phyloP scores from a whole-genome alignment of 2,888 invertebrate genomes.

The Perizoma affinitatum region DNA sequence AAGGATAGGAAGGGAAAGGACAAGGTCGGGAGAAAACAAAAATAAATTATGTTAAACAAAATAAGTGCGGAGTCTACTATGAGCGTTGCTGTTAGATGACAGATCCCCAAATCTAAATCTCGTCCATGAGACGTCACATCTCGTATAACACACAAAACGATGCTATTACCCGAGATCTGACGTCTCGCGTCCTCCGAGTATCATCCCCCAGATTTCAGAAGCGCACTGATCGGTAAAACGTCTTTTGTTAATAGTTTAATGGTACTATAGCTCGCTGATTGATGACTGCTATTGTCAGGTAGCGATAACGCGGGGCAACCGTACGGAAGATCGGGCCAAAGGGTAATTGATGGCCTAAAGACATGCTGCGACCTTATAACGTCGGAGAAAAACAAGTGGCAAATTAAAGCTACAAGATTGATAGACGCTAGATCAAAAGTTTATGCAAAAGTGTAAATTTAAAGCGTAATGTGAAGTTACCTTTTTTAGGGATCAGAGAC shows the following conservation, averaged over 20 bases:
- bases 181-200: slow-evolving; percentile 1
- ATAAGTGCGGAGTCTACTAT: slow-evolving; percentile 54
- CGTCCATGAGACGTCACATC: not conserved
- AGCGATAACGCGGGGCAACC: slow-evolving; percentile 40
- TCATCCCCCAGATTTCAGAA: not conserved
- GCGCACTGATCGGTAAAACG: slow-evolving; percentile 26
- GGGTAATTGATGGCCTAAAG: slow-evolving; percentile 41
- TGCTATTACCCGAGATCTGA: slow-evolving; percentile 5
- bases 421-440: slow-evolving; percentile 6
- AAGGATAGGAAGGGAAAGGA: slow-evolving; percentile 54
- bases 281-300: slow-evolving; percentile 78
- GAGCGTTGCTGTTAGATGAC: slow-evolving; percentile 39
- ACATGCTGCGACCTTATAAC: slow-evolving; percentile 32
- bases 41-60: slow-evolving; percentile 48
- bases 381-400: slow-evolving; percentile 9
- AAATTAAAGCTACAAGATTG: slow-evolving; percentile 18
- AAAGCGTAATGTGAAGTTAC: slow-evolving; percentile 84
- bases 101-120: slow-evolving; percentile 12
- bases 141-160: not conserved
- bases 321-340: slow-evolving; percentile 43
- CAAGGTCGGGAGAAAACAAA: slow-evolving; percentile 50
- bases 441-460: slow-evolving; percentile 40
- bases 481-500: slow-evolving; percentile 98
- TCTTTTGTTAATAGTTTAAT: slow-evolving; percentile 69
- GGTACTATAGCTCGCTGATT: slow-evolving; percentile 67